A percentile compares a stretch with the other conserved stretches of the same genome.
phyloP scores from a whole-genome alignment of 2,888 invertebrate genomes.

The Mylabris sibirica region DNA sequence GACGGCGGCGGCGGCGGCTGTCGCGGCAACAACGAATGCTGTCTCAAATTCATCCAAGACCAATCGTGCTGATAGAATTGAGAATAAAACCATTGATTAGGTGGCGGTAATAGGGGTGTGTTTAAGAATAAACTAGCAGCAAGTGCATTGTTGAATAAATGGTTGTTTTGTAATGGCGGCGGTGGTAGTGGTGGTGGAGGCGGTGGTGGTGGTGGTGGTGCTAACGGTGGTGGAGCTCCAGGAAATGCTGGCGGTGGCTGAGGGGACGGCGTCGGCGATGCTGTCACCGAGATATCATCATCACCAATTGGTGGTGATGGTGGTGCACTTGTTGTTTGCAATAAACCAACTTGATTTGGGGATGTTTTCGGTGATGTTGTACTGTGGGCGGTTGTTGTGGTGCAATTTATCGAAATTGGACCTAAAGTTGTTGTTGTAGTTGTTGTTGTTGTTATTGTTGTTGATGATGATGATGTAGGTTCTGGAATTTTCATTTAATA shows the following conservation, averaged over 20 bases:
- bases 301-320: slow-evolving; percentile 63
- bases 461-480: slow-evolving; percentile 56
- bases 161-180: slow-evolving; percentile 55
- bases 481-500: slow-evolving; percentile 49
- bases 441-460: slow-evolving; percentile 56
- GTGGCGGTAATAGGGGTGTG: slow-evolving; percentile 76
- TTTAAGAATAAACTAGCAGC: slow-evolving; percentile 79
- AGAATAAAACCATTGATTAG: slow-evolving; percentile 80
- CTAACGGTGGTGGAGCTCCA: slow-evolving; percentile 59
- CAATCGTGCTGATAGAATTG: slow-evolving; percentile 78
- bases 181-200: slow-evolving; percentile 58
- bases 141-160: slow-evolving; percentile 65
- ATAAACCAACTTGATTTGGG: slow-evolving; percentile 59
- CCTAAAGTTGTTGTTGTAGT: slow-evolving; percentile 58
- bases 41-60: slow-evolving; percentile 69
- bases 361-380: slow-evolving; percentile 76
- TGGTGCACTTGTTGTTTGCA: slow-evolving; percentile 63
- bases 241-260: slow-evolving; percentile 60
- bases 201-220: slow-evolving; percentile 64
- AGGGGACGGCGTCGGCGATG: slow-evolving; percentile 68
- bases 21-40: slow-evolving; percentile 44
- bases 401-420: slow-evolving; percentile 61
- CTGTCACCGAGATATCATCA: slow-evolving; percentile 72
- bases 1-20: slow-evolving; percentile 35
- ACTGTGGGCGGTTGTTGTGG: slow-evolving; percentile 67